These are phyloP conservation scores for Drosophila yooni DNA, from an alignment of 2,888 invertebrate genomes.

Conservation along the genomic window DNA sequence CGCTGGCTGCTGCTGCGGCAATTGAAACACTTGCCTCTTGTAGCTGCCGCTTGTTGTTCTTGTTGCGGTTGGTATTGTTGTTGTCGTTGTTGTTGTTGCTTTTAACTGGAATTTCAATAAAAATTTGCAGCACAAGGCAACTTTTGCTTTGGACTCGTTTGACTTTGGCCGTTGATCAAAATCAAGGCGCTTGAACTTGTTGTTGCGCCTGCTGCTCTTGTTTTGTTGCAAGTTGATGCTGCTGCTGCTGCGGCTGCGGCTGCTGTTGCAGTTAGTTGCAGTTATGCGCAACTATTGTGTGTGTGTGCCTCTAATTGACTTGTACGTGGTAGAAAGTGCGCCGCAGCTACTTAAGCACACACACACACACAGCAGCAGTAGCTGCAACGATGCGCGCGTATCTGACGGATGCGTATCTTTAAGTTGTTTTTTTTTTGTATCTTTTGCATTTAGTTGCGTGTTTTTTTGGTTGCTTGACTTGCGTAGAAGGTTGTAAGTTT, in stretches of 20 bases:
- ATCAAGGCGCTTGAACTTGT: constrained; percentile 79
- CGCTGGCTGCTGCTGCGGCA: constrained; percentile 54
- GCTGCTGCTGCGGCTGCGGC: constrained; percentile 11
- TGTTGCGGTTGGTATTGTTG: constrained; percentile 29
- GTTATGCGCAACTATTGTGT: constrained; percentile 72
- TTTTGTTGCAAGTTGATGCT: constrained; percentile 45
- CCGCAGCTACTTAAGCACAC: constrained; percentile 56
- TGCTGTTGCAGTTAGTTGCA: constrained; percentile 75
- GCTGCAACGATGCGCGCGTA: constrained; percentile 46
- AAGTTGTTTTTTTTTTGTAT: constrained; percentile 34
- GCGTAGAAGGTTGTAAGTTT: constrained; percentile 31
- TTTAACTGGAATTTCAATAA: constrained; percentile 80
- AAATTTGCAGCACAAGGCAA: constrained; percentile 74
- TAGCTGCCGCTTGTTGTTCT: constrained; percentile 49
- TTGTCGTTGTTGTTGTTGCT: constrained; percentile 42
- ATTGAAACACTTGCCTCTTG: constrained; percentile 74
- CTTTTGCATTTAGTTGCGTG: constrained; percentile 71
- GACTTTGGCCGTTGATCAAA: constrained; percentile 75
- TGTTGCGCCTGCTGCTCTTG: constrained; percentile 70
- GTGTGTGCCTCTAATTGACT: constrained; percentile 74
- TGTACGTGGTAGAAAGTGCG: constrained; percentile 78
- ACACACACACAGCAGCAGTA: constrained; percentile 7
- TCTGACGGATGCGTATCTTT: constrained; percentile 65
- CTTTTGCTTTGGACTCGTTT: constrained; percentile 80
- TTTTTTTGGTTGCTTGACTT: constrained; percentile 17